A percentile compares a stretch with the other conserved stretches of the same genome.
phyloP scores from a whole-genome alignment of 1,140 invertebrate species.

The Hycleus phaleratus region DNA sequence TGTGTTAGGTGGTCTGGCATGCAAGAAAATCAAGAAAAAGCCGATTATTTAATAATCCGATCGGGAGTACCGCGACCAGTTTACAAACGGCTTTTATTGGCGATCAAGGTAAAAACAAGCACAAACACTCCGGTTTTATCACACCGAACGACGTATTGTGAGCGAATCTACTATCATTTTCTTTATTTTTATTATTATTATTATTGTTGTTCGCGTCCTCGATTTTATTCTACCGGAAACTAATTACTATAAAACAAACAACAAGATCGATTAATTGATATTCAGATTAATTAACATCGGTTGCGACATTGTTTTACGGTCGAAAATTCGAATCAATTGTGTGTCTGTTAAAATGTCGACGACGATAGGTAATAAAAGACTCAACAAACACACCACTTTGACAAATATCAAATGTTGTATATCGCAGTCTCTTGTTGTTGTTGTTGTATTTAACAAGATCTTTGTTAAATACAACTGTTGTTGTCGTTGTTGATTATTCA shows the following conservation, averaged over 20 bases:
- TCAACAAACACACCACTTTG: too few species aligned
- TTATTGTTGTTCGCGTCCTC: not conserved
- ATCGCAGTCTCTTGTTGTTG: too few species aligned
- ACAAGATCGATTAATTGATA: not conserved
- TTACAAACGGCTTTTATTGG: conserved; percentile 3
- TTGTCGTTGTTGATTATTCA: too few species aligned
- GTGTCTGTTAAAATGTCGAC: too few species aligned
- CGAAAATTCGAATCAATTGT: too few species aligned
- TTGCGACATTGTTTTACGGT: too few species aligned
- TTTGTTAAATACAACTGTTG: too few species aligned
- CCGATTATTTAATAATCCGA: conserved; percentile 6
- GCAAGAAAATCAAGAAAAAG: not conserved
- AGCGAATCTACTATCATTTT: not conserved
- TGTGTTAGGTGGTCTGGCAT: not conserved
- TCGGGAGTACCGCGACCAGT: not conserved
- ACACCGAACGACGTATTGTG: not conserved
- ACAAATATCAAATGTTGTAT: too few species aligned
- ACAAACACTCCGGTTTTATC: conserved; percentile 4
- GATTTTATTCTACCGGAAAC: not conserved
- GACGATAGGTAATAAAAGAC: too few species aligned
- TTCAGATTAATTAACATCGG: too few species aligned
- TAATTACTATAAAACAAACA: not conserved
- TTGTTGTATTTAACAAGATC: too few species aligned
- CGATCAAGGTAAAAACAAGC: conserved; percentile 2
- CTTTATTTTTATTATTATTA: conserved; percentile 5